These are phyloP conservation scores for Dione vanillae DNA, from an alignment of 2,888 invertebrate species.

Conservation along the genomic window DNA sequence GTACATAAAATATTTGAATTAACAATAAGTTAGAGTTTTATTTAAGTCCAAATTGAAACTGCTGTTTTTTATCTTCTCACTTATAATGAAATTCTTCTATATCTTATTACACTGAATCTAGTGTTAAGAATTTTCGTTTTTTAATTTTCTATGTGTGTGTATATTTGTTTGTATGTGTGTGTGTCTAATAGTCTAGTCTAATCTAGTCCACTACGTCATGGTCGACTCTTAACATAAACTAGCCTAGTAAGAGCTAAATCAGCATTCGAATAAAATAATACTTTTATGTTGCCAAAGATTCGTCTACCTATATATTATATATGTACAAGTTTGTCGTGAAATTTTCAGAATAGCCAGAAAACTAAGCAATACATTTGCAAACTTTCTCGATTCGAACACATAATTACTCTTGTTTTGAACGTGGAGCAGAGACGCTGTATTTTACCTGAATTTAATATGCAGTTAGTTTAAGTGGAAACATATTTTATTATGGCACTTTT, in stretches of 20 bases:
- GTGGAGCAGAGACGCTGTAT: constrained; percentile 43
- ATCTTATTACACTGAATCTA: neutral
- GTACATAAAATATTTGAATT: too few species aligned
- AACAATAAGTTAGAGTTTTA: too few species aligned
- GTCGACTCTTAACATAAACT: neutral
- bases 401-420: constrained; percentile 47
- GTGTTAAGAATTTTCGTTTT: neutral
- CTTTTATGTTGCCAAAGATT: constrained; percentile 3
- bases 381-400: constrained; percentile 45
- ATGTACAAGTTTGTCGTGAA: constrained; percentile 18
- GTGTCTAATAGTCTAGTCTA: too few species aligned
- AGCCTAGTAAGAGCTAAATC: neutral
- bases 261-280: constrained; percentile 27
- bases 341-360: constrained; percentile 40
- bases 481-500: constrained; percentile 14
- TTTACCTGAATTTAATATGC: constrained; percentile 38
- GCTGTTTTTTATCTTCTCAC: too few species aligned
- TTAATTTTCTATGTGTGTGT: too few species aligned
- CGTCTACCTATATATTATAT: neutral
- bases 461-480: constrained; percentile 23
- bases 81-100: neutral
- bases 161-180: too few species aligned
- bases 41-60: too few species aligned
- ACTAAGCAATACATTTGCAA: constrained; percentile 45
- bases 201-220: too few species aligned